Base-by-base conservation (phyloP, 2,888 invertebrate species). In the Lysandra coridon region DNA sequence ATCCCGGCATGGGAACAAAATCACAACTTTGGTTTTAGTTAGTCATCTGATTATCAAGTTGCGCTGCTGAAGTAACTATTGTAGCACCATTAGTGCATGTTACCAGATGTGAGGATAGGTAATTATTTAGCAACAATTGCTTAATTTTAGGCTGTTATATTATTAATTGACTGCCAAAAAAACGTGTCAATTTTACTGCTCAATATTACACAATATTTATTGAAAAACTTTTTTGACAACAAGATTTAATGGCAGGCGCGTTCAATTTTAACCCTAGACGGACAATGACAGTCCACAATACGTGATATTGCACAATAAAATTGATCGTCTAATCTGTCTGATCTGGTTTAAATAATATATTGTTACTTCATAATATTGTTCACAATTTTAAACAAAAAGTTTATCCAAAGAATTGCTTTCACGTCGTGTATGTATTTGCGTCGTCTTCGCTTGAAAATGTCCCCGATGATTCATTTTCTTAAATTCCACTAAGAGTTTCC, bases 1-100 rank as follows among this genome's bases (percentile, higher is more conserved):
- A 30, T 75, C 75, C 75, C 75, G 53, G 33, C 79, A 73, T 64
- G 76, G 78, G 80, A 82, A 81, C 80, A 82, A 82, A 83, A 81
- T 83, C 82, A 81, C 80, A 81, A 83, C 81, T 83, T 83, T 78
- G 78, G 80, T 83, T 81, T 82, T 80, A 83, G 80, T 80, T 81
- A 80, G 80, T 79, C 80, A 82, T 83, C 81, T 82, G 81, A 83
- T 82, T 82, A 82, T 80, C 73, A 81, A 81, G 78, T 82, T 83
- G 40, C 40, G 53, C 53, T 78, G 75, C 78, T 81, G 57, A 53
- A 37, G 78, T 81, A 79, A 81, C 79, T 78, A 76, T 57, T 80
- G 76, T 79, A 81, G 79, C 81, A 81, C 81, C 81, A 80, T 80
- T 77, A 81, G 79, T 79, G 79, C 78, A 80, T 80, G 75, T 79